A percentile compares a stretch with the other conserved stretches of the same genome.
These are phyloP conservation scores for Cyanocitta stelleri DNA, from an alignment of 2,113 vertebrate genomes.

Conservation along the genomic window DNA sequence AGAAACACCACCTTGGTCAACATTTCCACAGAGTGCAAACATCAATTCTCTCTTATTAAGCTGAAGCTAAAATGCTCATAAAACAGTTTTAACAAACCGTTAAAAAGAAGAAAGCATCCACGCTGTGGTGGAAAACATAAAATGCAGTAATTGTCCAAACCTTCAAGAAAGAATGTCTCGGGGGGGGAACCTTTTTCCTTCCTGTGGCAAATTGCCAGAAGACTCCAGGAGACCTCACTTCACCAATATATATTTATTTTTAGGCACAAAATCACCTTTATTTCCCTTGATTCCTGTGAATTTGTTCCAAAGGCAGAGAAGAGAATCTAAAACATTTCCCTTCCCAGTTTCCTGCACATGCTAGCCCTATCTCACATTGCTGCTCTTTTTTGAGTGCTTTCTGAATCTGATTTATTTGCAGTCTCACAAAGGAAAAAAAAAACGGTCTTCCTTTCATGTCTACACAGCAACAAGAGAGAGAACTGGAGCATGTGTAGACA, in stretches of 20 bases:
- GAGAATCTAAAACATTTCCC: background rate
- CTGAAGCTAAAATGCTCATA: constrained; percentile 51
- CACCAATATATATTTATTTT: constrained; percentile 30
- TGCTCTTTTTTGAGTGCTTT: background rate
- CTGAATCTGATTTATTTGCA: constrained; percentile 12
- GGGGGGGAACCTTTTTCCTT: constrained; percentile 2
- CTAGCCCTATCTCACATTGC: background rate
- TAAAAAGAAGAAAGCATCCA: constrained; percentile 50
- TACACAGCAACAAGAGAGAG: background rate
- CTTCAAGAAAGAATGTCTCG: constrained; percentile 48
- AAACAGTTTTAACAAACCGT: background rate
- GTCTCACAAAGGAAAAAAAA: background rate
- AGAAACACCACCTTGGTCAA: constrained; percentile 3
- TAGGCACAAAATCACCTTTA: constrained; percentile 7
- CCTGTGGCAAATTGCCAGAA: constrained; percentile 34
- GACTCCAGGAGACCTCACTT: constrained; percentile 4
- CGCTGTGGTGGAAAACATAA: constrained; percentile 15
- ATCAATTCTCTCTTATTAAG: constrained; percentile 53
- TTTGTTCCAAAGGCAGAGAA: background rate
- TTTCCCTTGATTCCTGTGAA: background rate
- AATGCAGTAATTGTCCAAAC: constrained; percentile 58
- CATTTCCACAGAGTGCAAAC: constrained; percentile 5
- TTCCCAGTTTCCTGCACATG: background rate
- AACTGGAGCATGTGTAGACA: background rate
- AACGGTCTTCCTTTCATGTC: background rate